phyloP scores from a whole-genome alignment of 2,797 vertebrate species.

The Gallinago nigripennis region DNA sequence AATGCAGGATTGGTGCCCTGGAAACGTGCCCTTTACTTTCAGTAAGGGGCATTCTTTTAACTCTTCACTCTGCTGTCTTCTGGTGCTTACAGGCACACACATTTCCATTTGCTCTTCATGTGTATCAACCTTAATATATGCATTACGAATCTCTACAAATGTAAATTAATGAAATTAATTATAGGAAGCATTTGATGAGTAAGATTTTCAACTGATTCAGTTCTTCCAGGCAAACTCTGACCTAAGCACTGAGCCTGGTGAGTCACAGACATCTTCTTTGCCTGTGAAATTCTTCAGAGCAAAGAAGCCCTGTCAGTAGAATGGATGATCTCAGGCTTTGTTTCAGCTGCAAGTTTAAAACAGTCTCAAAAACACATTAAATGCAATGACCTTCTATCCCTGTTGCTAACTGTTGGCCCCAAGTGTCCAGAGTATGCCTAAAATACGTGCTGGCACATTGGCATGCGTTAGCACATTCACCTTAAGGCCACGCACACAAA shows the following conservation, averaged over 20 bases:
- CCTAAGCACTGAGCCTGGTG: not conserved
- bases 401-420: not conserved
- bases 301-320: not conserved
- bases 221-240: constrained; percentile 23
- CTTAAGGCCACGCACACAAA: not conserved
- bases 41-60: not conserved
- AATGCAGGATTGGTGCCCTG: not conserved
- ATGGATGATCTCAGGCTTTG: not conserved
- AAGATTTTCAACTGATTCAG: constrained; percentile 18
- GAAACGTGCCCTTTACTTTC: not conserved
- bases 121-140: not conserved
- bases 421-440: not conserved
- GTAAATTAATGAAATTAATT: constrained; percentile 40
- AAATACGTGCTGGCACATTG: not conserved
- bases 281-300: constrained; percentile 9
- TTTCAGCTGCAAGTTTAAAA: not conserved
- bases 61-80: not conserved
- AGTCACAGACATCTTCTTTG: constrained; percentile 14
- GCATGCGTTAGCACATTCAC: not conserved
- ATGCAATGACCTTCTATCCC: constrained; percentile 23
- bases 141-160: not conserved
- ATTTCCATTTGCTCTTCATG: not conserved
- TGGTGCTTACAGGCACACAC: not conserved
- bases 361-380: constrained; percentile 6
- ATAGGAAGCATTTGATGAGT: constrained; percentile 35